phyloP scores from a whole-genome alignment of 2,797 vertebrate species.

The Hapalemur alaotrensis region DNA sequence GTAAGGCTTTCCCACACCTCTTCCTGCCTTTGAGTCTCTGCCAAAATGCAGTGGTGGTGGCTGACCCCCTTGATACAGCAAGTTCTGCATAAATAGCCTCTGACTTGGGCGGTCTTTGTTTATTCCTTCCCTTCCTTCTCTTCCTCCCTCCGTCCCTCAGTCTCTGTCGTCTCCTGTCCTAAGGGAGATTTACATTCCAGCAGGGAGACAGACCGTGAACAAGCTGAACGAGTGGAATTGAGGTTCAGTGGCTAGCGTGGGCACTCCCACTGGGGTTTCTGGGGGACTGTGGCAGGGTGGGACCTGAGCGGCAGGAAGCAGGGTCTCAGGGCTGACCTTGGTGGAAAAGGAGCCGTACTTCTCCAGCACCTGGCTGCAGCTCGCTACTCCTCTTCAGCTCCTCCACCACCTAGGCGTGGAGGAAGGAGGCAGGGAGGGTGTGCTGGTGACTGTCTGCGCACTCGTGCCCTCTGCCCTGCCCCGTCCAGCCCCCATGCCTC shows the following conservation, averaged over 20 bases:
- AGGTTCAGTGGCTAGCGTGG: fast-evolving
- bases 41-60: neutral
- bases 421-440: neutral
- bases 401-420: neutral
- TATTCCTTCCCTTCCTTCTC: too few species aligned
- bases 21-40: neutral
- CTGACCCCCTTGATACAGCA: neutral
- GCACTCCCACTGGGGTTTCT: neutral
- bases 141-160: neutral
- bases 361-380: conserved; percentile 40
- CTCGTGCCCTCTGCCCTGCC: neutral
- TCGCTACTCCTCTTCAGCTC: conserved; percentile 48
- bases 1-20: neutral
- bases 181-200: neutral
- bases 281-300: neutral
- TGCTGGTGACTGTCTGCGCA: neutral
- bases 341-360: conserved; percentile 70
- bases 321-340: conserved; percentile 48
- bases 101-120: neutral
- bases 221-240: neutral
- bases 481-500: neutral
- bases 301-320: neutral
- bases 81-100: neutral
- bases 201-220: neutral
- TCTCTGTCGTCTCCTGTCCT: neutral